Conservation (phyloP, 1,140 invertebrate species). For the Achatina immaculata region DNA sequence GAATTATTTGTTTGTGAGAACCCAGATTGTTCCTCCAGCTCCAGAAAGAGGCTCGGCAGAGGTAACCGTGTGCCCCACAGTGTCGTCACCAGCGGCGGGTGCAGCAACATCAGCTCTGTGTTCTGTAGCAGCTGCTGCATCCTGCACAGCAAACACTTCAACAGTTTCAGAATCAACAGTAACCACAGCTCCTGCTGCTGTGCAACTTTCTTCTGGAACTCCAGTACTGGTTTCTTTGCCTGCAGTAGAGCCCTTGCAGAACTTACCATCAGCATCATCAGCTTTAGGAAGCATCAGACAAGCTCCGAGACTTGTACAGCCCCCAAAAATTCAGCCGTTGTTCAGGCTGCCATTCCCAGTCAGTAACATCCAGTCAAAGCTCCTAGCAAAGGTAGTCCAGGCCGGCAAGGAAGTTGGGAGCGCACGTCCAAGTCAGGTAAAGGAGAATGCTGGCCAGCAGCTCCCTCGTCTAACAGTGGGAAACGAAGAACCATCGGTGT, state of each 20-base stretch:
- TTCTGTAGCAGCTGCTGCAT: background rate
- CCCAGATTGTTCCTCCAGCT: background rate
- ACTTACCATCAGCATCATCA: background rate
- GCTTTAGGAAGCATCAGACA: background rate
- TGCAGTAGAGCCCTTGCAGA: background rate
- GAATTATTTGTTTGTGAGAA: slow-evolving; percentile 23
- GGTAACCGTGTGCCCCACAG: no score
- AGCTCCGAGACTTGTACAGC: background rate
- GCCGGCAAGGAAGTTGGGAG: background rate
- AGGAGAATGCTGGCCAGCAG: background rate
- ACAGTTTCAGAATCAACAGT: background rate
- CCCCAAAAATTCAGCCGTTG: background rate
- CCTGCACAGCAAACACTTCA: background rate
- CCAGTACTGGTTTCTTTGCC: background rate
- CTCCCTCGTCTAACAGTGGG: background rate
- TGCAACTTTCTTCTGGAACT: background rate
- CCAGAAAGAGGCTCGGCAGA: background rate
- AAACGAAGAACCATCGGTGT: background rate
- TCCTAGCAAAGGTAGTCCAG: background rate
- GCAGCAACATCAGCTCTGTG: background rate
- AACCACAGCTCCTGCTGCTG: background rate
- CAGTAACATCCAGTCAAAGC: background rate
- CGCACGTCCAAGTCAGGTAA: background rate
- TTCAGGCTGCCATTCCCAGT: slow-evolving; percentile 1
- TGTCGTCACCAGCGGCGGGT: background rate